These are phyloP conservation scores for Patella depressa DNA, from an alignment of 2,888 invertebrate genomes.

Conservation along the genomic window DNA sequence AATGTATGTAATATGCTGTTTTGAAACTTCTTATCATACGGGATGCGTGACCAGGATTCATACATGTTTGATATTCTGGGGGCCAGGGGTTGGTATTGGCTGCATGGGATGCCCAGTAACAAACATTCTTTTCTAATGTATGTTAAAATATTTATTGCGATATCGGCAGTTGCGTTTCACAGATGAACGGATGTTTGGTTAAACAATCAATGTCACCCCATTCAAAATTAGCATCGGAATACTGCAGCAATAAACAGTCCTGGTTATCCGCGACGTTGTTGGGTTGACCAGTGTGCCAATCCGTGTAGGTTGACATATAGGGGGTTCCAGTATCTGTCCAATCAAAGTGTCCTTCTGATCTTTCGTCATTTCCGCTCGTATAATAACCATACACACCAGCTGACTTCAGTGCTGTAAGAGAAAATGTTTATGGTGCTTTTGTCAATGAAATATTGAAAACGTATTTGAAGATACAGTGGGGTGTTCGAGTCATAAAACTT, in stretches of 20 bases:
- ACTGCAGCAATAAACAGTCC: conserved; percentile 53
- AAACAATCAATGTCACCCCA: conserved; percentile 56
- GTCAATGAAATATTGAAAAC: too few relatives aligned
- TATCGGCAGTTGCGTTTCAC: conserved; percentile 37
- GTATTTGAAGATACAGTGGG: too few relatives aligned
- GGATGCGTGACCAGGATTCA: too few relatives aligned
- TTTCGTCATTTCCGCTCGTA: conserved; percentile 47
- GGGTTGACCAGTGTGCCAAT: conserved; percentile 54
- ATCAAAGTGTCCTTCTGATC: conserved; percentile 37
- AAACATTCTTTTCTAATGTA: too few relatives aligned
- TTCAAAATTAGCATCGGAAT: conserved; percentile 41
- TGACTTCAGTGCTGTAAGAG: conserved; percentile 31
- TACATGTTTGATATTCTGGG: too few relatives aligned
- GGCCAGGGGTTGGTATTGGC: too few relatives aligned
- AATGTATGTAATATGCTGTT: too few relatives aligned
- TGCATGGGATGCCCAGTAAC: too few relatives aligned
- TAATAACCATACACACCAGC: conserved; percentile 46
- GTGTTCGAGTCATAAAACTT: too few relatives aligned
- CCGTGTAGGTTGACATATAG: conserved; percentile 34
- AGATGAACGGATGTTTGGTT: conserved; percentile 51
- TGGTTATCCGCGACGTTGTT: conserved; percentile 54
- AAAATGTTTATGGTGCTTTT: neutral
- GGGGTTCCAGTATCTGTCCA: conserved; percentile 51
- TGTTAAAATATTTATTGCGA: too few relatives aligned
- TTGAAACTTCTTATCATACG: too few relatives aligned